Evolutionary conservation across 2,888 invertebrate species (phyloP), one percentile per base, ranked within the genome.

Genomic region (Eilema depressum): DNA sequence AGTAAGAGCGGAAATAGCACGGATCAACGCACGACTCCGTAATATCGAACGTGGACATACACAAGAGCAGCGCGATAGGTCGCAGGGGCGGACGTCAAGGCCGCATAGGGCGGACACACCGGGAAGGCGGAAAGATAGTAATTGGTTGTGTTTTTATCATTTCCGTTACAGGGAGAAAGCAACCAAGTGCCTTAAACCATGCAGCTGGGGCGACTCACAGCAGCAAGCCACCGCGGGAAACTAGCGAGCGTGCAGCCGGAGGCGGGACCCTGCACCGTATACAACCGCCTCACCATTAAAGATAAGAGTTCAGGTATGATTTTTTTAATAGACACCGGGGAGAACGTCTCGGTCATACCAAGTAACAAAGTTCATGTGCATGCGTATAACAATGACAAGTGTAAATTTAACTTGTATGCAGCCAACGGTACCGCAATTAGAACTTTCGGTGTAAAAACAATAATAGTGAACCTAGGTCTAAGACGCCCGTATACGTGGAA

Each of bases 401-500:
- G 63, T 3, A 20, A 60, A 2, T 76, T 76, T 71, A 78, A 71
- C 63, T 53, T 81, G 8, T 82, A 68, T 69, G 81, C 80, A 0
- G 80, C 79, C 0, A 79, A 83, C n/a, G 69, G 70, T 0, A 74
- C 62, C 0, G 70, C 69, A 41, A 77, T 79, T n/a, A 57, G 64
- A 7, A 76, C 75, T 0, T 75, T 75, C 37, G 77, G 80, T 60
- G 63, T 56, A 37, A 5, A 77, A 59, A 71, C 62, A 10, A 23
- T 84, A 28, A 63, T 57, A 0, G 61, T 84, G 67, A 64, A 81
- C 57, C 76, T 85, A 30, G 71, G 69, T 5, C 66, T 83, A 62
- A 70, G 82, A 7, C 59, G 84, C 56, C 59, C 78, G 11, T 83
- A 74, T 65, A 30, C 56, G 0, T 85, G 83, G 83, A 74, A 33